Conservation (phyloP, 2,797 vertebrate species). For the Anomalospiza imberbis region DNA sequence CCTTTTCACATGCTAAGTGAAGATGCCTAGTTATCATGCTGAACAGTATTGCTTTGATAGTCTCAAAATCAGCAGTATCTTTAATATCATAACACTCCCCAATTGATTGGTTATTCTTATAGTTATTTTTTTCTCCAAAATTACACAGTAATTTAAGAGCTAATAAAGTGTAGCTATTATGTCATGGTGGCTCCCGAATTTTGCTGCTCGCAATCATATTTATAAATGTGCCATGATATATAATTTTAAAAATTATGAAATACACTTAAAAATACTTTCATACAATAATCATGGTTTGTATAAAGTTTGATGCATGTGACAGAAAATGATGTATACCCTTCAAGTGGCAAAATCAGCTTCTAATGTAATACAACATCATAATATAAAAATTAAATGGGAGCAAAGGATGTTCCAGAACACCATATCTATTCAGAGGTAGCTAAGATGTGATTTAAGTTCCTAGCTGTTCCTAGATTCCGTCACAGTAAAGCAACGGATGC, state of each 20-base stretch:
- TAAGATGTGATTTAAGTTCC: slow-evolving; percentile 1
- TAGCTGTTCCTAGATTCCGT: slow-evolving; percentile 7
- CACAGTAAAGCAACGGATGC: slow-evolving; percentile 38
- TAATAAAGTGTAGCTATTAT: not conserved
- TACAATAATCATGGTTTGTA: not conserved
- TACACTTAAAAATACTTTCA: not conserved
- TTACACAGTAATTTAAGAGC: not conserved
- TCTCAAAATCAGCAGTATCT: not conserved
- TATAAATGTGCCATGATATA: not conserved
- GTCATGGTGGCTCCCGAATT: not conserved
- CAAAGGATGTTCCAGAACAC: not conserved
- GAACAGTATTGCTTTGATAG: not conserved
- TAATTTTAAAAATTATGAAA: not conserved
- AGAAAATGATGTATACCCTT: not conserved
- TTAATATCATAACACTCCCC: not conserved
- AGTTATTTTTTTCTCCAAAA: not conserved
- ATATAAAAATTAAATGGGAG: not conserved
- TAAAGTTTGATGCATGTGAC: not conserved
- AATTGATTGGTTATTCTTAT: fast-evolving
- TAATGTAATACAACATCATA: not conserved
- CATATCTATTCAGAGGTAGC: not conserved
- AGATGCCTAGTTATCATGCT: not conserved
- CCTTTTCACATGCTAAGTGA: not conserved
- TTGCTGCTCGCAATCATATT: not conserved
- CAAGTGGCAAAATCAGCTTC: not conserved